Evolutionary conservation across 2,113 vertebrate genomes (phyloP), one percentile per base, ranked within the genome.

Genomic region (Hystrix brachyura): DNA sequence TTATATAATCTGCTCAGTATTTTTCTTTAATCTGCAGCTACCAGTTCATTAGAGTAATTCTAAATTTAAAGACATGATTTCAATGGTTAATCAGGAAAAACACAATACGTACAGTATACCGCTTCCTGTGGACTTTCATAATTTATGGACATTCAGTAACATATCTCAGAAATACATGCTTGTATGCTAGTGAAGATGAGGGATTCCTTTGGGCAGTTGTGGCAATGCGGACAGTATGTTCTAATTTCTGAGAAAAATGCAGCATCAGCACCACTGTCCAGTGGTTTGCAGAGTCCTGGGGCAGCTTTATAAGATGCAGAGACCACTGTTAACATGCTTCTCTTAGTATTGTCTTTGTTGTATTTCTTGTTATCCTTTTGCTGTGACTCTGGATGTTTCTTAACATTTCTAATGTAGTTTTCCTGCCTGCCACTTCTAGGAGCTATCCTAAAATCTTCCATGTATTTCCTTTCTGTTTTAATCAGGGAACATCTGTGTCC

Each of bases 311-410:
- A 46, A 48, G 14, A 29, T 1, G 1, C 32, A 32, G 48, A 59
- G 60, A 10, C 8, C 1, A 32, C 65, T 38, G 10, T 43, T 18
- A 7, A 0, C 11, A 1, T 48, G 11, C 3, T 6, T 13, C 3
- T 29, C 3, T 1, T 34, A 18, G 32, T 2, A 3, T n/a, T 14
- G 3, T 64, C 27, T 46, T 64, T 59, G 4, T 57, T 19, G 0
- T 17, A 8, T 59, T 88, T 89, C 12, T 76, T 25, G 1, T 57
- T 74, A 7, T 0, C 13, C 43, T 76, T 88, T 72, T 62, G 11
- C 53, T 84, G 0, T 43, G 18, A 48, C 65, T 11, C 29, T 86
- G 38, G 1, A 2, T 57, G 3, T 43, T 65, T 29, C 25, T 43
- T 91, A 29, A 10, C 11, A 32, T 86, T 69, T 91, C 43, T 78